Conservation (phyloP, 1,140 invertebrate genomes). For the Paralvinella palmiformis region DNA sequence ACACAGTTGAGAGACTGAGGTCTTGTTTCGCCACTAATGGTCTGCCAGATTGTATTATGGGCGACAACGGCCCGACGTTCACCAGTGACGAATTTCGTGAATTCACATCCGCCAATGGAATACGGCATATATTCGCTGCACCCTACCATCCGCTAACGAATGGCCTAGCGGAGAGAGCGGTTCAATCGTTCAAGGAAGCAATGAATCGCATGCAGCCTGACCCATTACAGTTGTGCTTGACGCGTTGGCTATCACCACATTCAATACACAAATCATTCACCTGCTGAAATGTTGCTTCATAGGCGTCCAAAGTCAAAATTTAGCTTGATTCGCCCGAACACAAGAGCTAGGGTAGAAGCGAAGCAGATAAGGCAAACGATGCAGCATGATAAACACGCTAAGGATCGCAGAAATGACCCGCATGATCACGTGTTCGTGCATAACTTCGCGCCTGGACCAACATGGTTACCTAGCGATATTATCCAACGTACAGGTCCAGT, state of each 20-base stretch:
- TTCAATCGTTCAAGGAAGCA: slow-evolving; percentile 12
- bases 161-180: slow-evolving; percentile 23
- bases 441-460: slow-evolving; percentile 1
- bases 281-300: slow-evolving; percentile 2
- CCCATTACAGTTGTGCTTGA: background rate
- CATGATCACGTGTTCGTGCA: background rate
- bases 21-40: slow-evolving; percentile 41
- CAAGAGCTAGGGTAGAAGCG: background rate
- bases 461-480: background rate
- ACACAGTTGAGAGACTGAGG: slow-evolving; percentile 6
- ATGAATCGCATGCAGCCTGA: too few species aligned
- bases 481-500: background rate
- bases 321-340: slow-evolving; percentile 1
- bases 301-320: slow-evolving; percentile 7
- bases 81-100: slow-evolving; percentile 32
- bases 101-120: slow-evolving; percentile 24
- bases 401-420: background rate
- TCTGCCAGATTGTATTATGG: slow-evolving; percentile 42
- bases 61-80: slow-evolving; percentile 51
- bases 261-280: background rate
- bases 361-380: background rate
- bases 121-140: slow-evolving; percentile 22
- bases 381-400: slow-evolving; percentile 7
- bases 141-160: slow-evolving; percentile 30
- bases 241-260: background rate